These are phyloP conservation scores for Dioctria linearis DNA, from an alignment of 2,888 invertebrate genomes.

Conservation along the genomic window DNA sequence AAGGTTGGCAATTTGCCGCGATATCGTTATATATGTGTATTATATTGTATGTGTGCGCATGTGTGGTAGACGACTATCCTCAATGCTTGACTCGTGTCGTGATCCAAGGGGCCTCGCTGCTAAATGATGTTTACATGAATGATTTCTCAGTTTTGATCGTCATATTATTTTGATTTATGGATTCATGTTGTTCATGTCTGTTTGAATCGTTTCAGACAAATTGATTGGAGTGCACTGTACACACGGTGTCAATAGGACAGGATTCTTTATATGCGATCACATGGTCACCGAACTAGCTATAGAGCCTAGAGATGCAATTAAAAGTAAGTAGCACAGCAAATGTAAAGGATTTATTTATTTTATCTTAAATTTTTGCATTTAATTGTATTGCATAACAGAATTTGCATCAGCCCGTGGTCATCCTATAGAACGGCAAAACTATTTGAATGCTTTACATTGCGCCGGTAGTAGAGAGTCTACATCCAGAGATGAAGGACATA, in stretches of 20 bases:
- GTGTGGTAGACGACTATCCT: neutral
- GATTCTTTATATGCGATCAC: conserved; percentile 83
- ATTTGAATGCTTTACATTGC: conserved; percentile 62
- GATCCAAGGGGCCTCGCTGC: conserved; percentile 15
- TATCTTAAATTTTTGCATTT: neutral
- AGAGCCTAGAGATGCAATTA: conserved; percentile 74
- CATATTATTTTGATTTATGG: conserved; percentile 37
- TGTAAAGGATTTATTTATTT: conserved; percentile 6
- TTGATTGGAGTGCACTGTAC: conserved; percentile 87
- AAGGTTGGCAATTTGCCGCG: conserved; percentile 27
- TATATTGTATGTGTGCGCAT: too few species aligned
- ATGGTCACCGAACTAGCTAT: conserved; percentile 78
- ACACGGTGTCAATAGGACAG: conserved; percentile 86
- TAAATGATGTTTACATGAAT: conserved; percentile 47
- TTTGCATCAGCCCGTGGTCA: conserved; percentile 80
- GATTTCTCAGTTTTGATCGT: conserved; percentile 44
- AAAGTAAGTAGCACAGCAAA: conserved; percentile 71
- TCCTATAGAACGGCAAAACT: conserved; percentile 76
- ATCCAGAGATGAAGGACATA: neutral
- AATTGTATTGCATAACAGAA: conserved; percentile 68
- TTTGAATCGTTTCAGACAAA: conserved; percentile 72
- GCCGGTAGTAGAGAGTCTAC: conserved; percentile 59
- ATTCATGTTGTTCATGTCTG: conserved; percentile 3
- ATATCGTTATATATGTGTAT: neutral
- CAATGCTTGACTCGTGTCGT: conserved; percentile 34